Percentiles rank a stretch among this genome's conserved stretches.
phyloP scores from a whole-genome alignment of 2,113 vertebrate species.

The Nyctereutes procyonoides region DNA sequence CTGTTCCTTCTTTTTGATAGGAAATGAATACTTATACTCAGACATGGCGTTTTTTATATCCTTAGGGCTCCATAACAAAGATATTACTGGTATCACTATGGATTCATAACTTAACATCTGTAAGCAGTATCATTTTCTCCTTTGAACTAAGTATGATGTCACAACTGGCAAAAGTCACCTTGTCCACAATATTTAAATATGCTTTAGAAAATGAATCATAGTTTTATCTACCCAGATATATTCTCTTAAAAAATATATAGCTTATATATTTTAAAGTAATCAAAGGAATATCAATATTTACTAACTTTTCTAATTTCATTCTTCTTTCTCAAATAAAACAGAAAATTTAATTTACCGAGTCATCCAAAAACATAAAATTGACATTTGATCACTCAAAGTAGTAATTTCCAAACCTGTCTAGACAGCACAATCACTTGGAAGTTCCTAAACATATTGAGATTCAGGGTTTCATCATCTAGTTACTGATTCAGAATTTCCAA shows the following conservation, averaged over 20 bases:
- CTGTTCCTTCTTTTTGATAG: background rate
- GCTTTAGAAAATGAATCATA: background rate
- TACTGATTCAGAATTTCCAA: constrained; percentile 13
- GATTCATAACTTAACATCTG: constrained; percentile 2
- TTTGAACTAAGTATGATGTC: constrained; percentile 11
- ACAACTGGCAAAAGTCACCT: background rate
- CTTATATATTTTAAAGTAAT: background rate
- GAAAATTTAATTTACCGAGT: background rate
- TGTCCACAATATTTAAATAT: background rate
- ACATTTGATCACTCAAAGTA: background rate
- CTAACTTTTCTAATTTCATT: constrained; percentile 44
- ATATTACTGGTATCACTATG: background rate
- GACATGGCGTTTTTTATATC: constrained; percentile 25
- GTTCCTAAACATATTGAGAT: background rate
- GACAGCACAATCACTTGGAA: background rate
- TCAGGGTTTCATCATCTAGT: background rate
- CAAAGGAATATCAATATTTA: background rate
- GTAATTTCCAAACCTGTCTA: background rate
- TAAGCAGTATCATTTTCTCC: constrained; percentile 26
- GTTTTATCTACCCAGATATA: background rate
- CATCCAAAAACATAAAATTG: constrained; percentile 1
- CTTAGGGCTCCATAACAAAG: constrained; percentile 31
- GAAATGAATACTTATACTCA: constrained; percentile 37
- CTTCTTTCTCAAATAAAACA: background rate
- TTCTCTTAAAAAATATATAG: background rate